Base-by-base conservation (phyloP, 2,113 vertebrate genomes). In the Erpornis zantholeuca region DNA sequence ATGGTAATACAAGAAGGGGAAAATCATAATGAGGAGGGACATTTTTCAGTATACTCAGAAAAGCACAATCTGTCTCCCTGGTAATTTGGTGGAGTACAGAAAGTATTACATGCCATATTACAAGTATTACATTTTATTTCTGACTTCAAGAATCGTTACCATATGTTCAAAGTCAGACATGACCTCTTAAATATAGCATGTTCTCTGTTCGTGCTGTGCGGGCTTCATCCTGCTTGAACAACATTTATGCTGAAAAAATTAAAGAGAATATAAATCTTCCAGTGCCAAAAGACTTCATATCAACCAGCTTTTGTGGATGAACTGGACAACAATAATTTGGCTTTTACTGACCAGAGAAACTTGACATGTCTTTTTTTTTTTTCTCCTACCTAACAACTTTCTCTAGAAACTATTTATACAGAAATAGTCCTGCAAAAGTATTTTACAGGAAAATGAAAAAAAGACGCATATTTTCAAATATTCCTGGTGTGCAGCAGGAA, bases 121-220 rank as follows among this genome's bases (percentile, higher is more conserved):
- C 91, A 92, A 96, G 86, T 90, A 94, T 68, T 94, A 44, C 80
- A 95, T 95, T 97, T 97, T 95, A 71, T 95, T 95, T 78, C 88
- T 97, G 79, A 95, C 86, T 97, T 97, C 95, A 96, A 94, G 95
- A 97, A 97, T 94, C 60, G 44, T 90, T 89, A 88, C 97, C 94
- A 95, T 98, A 97, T 97, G 96, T 95, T 96, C 82, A 79, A 95
- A 97, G 76, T 91, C 77, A 94, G 94, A 94, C 95, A 96, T 27
- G 69, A 89, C 95, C 92, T 96, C 96, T 97, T 96, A 91, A 97
- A 84, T 95, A 94, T 85, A 97, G 73, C 29, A 3, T 86, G 80
- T 95, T 97, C 92, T 93, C 96, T 96, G 59, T 90, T 94, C 40
- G 2, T 13, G 38, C 92, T 95, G 70, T 86, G 52, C 22, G 2